Conservation (phyloP, 2,888 invertebrate genomes). For the Philaethria dido region DNA sequence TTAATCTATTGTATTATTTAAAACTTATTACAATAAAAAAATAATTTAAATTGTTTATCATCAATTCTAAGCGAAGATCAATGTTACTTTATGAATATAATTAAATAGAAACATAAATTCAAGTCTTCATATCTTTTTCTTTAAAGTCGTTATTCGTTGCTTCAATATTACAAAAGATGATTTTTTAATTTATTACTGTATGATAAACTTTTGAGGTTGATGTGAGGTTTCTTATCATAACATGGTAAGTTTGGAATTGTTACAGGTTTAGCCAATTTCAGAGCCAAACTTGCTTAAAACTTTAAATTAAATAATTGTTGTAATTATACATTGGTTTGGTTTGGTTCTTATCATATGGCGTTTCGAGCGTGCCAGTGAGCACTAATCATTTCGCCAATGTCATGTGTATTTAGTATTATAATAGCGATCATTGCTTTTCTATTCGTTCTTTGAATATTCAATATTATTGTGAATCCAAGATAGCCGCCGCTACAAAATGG, state of each 20-base stretch:
- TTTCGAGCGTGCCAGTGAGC: no score
- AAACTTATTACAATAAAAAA: no score
- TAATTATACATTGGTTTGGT: no score
- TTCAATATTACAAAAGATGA: background rate
- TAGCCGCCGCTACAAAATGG: no score
- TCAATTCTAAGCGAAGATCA: background rate
- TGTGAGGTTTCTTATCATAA: background rate
- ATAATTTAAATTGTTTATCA: no score
- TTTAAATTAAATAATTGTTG: background rate
- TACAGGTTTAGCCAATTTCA: background rate
- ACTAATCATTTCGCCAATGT: no score
- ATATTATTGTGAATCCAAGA: no score
- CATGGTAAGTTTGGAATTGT: background rate
- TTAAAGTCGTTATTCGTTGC: background rate
- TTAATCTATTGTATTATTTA: no score
- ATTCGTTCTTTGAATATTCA: no score
- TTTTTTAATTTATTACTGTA: background rate
- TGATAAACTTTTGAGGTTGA: conserved; percentile 1
- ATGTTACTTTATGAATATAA: background rate
- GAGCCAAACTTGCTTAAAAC: background rate
- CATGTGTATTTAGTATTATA: no score
- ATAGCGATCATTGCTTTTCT: no score
- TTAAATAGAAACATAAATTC: background rate
- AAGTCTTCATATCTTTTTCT: background rate
- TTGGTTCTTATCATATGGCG: no score